Evolutionary conservation across 2,797 vertebrate species (phyloP).

Genomic region (Acridotheres tristis): DNA sequence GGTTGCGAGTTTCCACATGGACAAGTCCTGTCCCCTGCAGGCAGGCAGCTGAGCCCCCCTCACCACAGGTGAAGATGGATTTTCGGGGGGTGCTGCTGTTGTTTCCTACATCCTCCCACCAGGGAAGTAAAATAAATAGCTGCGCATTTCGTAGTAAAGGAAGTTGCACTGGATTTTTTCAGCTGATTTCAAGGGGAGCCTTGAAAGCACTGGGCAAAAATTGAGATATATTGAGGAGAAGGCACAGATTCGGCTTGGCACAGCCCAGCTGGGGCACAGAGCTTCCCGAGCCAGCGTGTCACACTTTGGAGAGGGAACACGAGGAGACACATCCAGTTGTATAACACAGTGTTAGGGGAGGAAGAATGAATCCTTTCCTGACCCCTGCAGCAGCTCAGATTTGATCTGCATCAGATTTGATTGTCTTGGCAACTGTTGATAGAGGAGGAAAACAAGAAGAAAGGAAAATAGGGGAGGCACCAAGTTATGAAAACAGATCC

Average conservation of each 20-base stretch:
- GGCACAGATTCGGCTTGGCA: fast-evolving
- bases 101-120: not conserved
- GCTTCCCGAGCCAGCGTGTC: not conserved
- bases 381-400: conserved; percentile 1
- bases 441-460: not conserved
- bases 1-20: fast-evolving
- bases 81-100: not conserved
- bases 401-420: conserved; percentile 22
- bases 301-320: not conserved
- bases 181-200: not conserved
- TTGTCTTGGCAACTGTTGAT: conserved; percentile 19
- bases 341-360: not conserved
- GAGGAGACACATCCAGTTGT: not conserved
- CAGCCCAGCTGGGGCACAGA: not conserved
- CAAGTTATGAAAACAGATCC: conserved; percentile 18
- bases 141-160: not conserved
- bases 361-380: conserved; percentile 5
- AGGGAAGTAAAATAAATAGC: not conserved
- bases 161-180: not conserved
- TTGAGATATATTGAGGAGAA: not conserved
- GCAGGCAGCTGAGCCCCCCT: not conserved
- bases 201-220: not conserved
- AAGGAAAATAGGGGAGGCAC: not conserved
- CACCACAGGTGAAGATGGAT: not conserved
- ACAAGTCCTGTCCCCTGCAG: not conserved